Evolutionary conservation across 2,113 vertebrate species (phyloP).

Genomic region (Daboia siamensis): DNA sequence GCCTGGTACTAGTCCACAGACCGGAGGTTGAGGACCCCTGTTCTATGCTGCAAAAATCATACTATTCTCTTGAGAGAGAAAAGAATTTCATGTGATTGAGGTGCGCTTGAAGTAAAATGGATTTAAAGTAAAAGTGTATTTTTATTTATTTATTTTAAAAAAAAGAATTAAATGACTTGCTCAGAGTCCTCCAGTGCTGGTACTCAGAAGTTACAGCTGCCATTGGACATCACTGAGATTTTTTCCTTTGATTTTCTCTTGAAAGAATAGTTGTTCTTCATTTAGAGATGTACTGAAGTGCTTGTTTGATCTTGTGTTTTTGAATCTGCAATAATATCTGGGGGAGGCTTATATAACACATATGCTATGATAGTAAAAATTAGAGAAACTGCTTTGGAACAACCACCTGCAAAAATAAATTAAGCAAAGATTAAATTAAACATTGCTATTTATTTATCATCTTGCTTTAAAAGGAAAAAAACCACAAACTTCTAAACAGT

Average conservation of each 20-base stretch:
- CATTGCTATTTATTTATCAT: conserved; percentile 13
- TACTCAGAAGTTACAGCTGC: not conserved
- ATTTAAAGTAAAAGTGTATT: not conserved
- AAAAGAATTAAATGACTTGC: conserved; percentile 5
- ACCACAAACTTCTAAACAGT: not conserved
- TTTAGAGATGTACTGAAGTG: conserved; percentile 31
- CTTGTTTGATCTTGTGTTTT: conserved; percentile 25
- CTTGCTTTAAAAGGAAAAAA: not conserved
- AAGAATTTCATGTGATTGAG: conserved; percentile 7
- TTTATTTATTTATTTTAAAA: not conserved
- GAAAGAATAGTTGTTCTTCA: not conserved
- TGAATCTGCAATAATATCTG: conserved; percentile 1
- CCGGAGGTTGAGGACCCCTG: too few species aligned
- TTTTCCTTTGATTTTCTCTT: not conserved
- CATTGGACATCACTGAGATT: not conserved
- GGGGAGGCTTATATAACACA: conserved; percentile 73
- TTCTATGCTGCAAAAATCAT: not conserved
- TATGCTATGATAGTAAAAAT: conserved; percentile 63
- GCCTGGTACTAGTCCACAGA: too few species aligned
- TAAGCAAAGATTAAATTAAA: conserved; percentile 40
- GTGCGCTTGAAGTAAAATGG: not conserved
- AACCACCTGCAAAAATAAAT: conserved; percentile 64
- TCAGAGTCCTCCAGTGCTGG: not conserved
- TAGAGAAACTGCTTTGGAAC: conserved; percentile 69
- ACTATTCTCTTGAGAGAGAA: not conserved